phyloP scores from a whole-genome alignment of 2,113 vertebrate species.

The Dascyllus trimaculatus region DNA sequence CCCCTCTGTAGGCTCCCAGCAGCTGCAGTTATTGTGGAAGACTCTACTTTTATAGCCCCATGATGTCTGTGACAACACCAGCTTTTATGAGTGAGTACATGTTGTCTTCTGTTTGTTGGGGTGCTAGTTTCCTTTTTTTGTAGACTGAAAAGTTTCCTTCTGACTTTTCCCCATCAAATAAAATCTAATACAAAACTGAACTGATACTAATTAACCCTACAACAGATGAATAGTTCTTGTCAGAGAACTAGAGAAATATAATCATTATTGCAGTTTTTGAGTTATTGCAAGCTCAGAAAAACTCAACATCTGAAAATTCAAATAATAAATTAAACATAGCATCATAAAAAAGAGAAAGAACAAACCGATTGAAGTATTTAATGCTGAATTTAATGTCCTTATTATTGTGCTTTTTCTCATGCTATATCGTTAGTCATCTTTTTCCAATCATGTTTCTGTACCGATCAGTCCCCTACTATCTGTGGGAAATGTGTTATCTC shows the following conservation, averaged over 20 bases:
- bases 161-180: background rate
- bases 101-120: conserved; percentile 19
- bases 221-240: background rate
- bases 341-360: conserved; percentile 12
- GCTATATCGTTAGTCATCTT: conserved; percentile 58
- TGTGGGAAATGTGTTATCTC: conserved; percentile 82
- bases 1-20: conserved; percentile 59
- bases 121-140: conserved; percentile 27
- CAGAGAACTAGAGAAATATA: background rate
- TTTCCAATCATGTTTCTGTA: conserved; percentile 73
- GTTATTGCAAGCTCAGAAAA: background rate
- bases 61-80: conserved; percentile 68
- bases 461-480: conserved; percentile 72
- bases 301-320: background rate
- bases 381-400: conserved; percentile 27
- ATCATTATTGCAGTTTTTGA: background rate
- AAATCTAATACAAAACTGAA: too few species aligned
- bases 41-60: conserved; percentile 61
- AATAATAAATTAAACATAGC: background rate
- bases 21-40: conserved; percentile 72
- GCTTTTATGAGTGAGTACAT: conserved; percentile 65
- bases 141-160: conserved; percentile 3
- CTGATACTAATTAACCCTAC: background rate
- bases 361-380: background rate
- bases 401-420: conserved; percentile 30